Percentiles rank a stretch among this genome's conserved stretches.
phyloP scores from a whole-genome alignment of 2,113 vertebrate genomes.

The Mionectes macconnelli region DNA sequence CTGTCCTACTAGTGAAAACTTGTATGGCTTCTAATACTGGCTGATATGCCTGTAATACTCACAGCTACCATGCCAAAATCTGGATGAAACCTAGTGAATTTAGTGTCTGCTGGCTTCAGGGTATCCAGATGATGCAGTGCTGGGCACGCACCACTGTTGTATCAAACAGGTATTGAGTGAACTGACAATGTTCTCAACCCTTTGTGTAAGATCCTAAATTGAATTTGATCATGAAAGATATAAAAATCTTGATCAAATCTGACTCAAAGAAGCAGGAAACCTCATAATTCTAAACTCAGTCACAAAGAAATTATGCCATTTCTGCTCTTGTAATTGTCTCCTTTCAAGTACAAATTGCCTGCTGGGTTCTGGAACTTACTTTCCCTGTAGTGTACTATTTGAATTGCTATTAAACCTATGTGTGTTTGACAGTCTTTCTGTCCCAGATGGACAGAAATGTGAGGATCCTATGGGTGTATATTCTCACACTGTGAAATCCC shows the following conservation, averaged over 20 bases:
- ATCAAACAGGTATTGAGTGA: not conserved
- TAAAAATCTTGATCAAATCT: not conserved
- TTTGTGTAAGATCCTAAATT: not conserved
- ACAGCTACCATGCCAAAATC: not conserved
- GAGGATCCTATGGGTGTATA: rapidly evolving
- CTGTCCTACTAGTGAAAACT: too few species aligned
- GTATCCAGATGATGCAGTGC: not conserved
- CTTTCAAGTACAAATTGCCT: not conserved
- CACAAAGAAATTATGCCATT: not conserved
- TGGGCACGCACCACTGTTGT: not conserved
- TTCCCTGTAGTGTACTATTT: not conserved
- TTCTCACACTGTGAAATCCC: not conserved
- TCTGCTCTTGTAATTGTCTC: not conserved
- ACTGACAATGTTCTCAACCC: not conserved
- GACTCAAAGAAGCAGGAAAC: not conserved
- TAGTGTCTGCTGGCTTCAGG: not conserved
- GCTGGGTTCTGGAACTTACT: not conserved
- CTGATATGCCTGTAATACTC: not conserved
- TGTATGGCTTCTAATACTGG: not conserved
- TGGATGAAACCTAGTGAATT: not conserved
- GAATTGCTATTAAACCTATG: not conserved
- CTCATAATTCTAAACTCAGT: not conserved
- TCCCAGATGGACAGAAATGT: not conserved
- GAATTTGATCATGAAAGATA: not conserved
- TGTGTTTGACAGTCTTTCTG: not conserved